Base-by-base conservation (phyloP, 1,140 invertebrate genomes). In the Portunus trituberculatus region DNA sequence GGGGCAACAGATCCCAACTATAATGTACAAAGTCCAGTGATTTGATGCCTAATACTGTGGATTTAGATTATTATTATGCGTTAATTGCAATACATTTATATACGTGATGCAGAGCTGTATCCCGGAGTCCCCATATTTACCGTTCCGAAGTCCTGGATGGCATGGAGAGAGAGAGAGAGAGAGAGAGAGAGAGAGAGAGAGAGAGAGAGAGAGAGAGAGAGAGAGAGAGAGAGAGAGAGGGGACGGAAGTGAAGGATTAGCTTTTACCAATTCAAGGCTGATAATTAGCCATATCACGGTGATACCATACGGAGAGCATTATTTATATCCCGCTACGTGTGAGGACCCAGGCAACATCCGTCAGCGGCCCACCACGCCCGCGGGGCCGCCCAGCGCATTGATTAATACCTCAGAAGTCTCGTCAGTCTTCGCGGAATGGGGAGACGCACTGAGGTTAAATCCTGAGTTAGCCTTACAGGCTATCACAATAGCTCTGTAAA, bases 281-380 rank as follows among this genome's bases (percentile, higher is more conserved):
- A 93, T 93, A 88, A 93, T 93, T 93, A 93, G 93, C 93, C 93
- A 93, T 93, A 93, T 93, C 93, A 84, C 39, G 28, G 32, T 93
- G 83, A 87, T 88, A 86, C 93, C 93, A 93, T 88, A 93, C 32
- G 48, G 48, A 20, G 93, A 31, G 93, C 93, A 88, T 83, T 52
- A 59, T 59, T 88, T 93, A 84, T 86, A 8, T 39, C 92, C 32
- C 39, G 67, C 16, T 25, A 67, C 67, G 89, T 29, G 89, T 45
- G 29, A 52, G 86, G 20, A 59, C 52, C 52, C 52, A 20, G 20
- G 52, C 52, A 1, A 10, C 52, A 2, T 59, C 52, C 52, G 52
- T 59, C 52, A 20, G 12, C 52, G 52, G 12, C 20, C 52, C 52
- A 10, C 52, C 52, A 12, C 2, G 52, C 52, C 52, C 52, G 20